Conservation (phyloP, 1,140 invertebrate species). For the Drosophila truncata region DNA sequence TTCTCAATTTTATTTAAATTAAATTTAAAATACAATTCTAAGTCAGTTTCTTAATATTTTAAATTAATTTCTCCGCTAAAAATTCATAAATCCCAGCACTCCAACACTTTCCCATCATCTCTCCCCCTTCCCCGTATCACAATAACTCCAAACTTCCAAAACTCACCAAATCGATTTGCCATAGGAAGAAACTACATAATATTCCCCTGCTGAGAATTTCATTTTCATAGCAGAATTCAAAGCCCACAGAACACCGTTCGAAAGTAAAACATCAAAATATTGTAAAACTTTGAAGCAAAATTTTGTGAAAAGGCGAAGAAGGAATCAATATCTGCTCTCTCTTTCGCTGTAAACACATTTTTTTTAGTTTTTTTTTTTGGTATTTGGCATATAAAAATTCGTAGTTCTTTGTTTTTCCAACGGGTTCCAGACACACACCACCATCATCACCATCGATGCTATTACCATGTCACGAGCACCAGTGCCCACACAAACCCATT, state of each 20-base stretch:
- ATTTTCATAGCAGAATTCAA: constrained; percentile 29
- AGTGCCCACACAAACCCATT: neutral
- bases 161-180: neutral
- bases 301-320: neutral
- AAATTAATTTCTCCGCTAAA: no score
- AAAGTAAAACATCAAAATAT: constrained; percentile 5
- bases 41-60: no score
- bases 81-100: no score
- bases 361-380: no score
- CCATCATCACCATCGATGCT: no score
- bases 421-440: constrained; percentile 1
- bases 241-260: constrained; percentile 2
- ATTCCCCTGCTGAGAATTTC: constrained; percentile 9
- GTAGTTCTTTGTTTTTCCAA: neutral
- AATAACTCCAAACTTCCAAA: no score
- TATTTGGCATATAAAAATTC: constrained; percentile 21
- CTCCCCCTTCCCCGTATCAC: no score
- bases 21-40: no score
- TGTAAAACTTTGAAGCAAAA: constrained; percentile 9
- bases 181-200: neutral
- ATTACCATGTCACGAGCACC: neutral
- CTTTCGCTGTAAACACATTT: no score
- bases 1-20: no score
- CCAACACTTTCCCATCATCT: no score
- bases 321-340: neutral